Evolutionary conservation across 1,140 invertebrate species (phyloP), one percentile per base, ranked within the genome.

Genomic region (Aphelenchoides besseyi): DNA sequence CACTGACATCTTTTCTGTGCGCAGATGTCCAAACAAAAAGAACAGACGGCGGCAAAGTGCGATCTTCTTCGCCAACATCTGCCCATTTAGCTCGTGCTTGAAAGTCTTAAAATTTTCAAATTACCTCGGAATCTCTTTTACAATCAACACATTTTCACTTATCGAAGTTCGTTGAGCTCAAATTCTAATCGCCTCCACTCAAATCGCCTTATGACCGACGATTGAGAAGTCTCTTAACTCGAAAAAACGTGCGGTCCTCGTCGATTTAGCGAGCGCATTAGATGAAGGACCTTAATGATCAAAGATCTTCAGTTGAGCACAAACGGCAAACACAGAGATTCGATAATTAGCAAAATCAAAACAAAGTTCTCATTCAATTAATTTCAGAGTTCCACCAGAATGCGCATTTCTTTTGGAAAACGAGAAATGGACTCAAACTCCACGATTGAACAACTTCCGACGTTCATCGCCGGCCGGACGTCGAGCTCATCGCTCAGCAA

Each of bases 291-390:
- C 5, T 41, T 41, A 41, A 41, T 41, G 37, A 41, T n/a, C 37
- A 41, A n/a, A n/a, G n/a, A n/a, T n/a, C n/a, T n/a, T n/a, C n/a
- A 41, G 5, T 41, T 41, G 37, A 41, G 5, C 37, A 41, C 5
- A 41, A 41, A 41, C 37, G n/a, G n/a, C n/a, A 5, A 41, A 41
- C 5, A 41, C 37, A 41, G n/a, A 41, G n/a, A 41, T 8, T n/a
- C 5, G n/a, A 8, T 23, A 59, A 59, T 5, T 23, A 59, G 5
- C 5, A 59, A 59, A 59, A 59, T 8, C 32, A 12, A 59, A 59
- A 59, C 55, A 59, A 33, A 41, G 37, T 41, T 59, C 55, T 59
- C 5, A 41, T 41, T 41, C 5, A 41, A 41, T 59, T 23, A 8
- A 29, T 33, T 59, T 5, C 55, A 59, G 55, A 33, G 55, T 59